Evolutionary conservation across 1,140 invertebrate genomes (phyloP).

Genomic region (Hyphantria cunea): DNA sequence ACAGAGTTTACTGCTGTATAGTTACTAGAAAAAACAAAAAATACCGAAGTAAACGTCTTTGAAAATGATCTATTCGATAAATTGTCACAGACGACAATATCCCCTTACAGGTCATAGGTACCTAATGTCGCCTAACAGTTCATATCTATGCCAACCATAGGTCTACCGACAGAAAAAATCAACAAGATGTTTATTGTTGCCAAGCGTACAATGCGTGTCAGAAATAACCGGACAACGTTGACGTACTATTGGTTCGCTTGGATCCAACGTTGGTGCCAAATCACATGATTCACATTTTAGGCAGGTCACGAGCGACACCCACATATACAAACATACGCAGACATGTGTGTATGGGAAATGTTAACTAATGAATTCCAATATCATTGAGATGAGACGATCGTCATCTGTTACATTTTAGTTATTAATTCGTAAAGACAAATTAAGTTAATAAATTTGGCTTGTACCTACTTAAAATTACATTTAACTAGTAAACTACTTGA

Average conservation of each 20-base stretch:
- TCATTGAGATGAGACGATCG: not conserved
- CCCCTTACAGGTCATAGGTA: too few species aligned
- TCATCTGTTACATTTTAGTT: not conserved
- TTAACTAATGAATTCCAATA: not conserved
- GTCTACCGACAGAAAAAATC: constrained; percentile 36
- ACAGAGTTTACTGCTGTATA: too few species aligned
- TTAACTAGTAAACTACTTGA: too few species aligned
- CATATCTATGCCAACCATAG: constrained; percentile 14
- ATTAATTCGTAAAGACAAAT: not conserved
- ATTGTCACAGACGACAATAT: too few species aligned
- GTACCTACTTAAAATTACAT: too few species aligned
- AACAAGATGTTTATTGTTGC: constrained; percentile 47
- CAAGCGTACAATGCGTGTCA: constrained; percentile 47
- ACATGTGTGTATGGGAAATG: constrained; percentile 1
- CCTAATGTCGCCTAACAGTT: too few species aligned
- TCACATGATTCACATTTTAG: constrained; percentile 71
- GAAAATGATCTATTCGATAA: too few species aligned
- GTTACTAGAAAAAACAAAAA: too few species aligned
- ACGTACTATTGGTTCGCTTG: constrained; percentile 40
- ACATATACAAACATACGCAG: constrained; percentile 27
- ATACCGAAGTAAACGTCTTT: too few species aligned
- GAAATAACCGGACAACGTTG: constrained; percentile 63
- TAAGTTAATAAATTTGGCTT: too few species aligned
- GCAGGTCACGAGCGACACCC: constrained; percentile 63
- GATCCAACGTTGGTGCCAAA: constrained; percentile 62